These are phyloP conservation scores for Tribolium castaneum DNA, from an alignment of 1,140 invertebrate genomes.

Conservation along the genomic window DNA sequence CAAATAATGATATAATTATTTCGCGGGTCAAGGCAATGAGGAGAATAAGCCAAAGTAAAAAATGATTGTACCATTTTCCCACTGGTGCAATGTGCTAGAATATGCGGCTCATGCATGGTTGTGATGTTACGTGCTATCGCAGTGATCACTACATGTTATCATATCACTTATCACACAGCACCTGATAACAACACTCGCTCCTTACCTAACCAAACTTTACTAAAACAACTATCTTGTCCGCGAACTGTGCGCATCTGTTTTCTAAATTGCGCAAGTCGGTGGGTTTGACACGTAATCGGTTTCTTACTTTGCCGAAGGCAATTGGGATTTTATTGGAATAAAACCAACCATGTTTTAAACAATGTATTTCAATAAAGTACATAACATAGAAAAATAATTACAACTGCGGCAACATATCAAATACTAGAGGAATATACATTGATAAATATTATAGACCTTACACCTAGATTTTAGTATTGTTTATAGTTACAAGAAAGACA, in stretches of 20 bases:
- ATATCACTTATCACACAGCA: conserved; percentile 38
- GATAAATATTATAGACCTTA: no score
- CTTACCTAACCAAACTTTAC: conserved; percentile 42
- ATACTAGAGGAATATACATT: background rate
- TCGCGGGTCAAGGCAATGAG: conserved; percentile 13
- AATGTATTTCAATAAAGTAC: background rate
- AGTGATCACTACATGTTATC: conserved; percentile 37
- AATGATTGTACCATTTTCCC: conserved; percentile 36
- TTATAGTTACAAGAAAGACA: background rate
- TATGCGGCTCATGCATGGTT: conserved; percentile 31
- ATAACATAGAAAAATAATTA: background rate
- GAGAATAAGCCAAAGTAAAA: background rate
- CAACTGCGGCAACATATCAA: background rate
- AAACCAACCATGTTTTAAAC: background rate
- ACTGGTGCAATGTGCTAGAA: conserved; percentile 32
- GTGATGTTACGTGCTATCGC: conserved; percentile 18
- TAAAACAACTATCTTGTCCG: conserved; percentile 8
- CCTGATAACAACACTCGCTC: conserved; percentile 1
- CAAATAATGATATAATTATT: conserved; percentile 8
- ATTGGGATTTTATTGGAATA: background rate
- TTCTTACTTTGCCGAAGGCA: background rate
- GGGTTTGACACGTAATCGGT: background rate
- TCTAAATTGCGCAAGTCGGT: background rate
- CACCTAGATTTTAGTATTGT: background rate
- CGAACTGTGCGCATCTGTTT: background rate